A percentile compares a stretch with the other conserved stretches of the same genome.
Conservation (phyloP, 2,797 vertebrate species). For the Lindbergichthys nudifrons region DNA sequence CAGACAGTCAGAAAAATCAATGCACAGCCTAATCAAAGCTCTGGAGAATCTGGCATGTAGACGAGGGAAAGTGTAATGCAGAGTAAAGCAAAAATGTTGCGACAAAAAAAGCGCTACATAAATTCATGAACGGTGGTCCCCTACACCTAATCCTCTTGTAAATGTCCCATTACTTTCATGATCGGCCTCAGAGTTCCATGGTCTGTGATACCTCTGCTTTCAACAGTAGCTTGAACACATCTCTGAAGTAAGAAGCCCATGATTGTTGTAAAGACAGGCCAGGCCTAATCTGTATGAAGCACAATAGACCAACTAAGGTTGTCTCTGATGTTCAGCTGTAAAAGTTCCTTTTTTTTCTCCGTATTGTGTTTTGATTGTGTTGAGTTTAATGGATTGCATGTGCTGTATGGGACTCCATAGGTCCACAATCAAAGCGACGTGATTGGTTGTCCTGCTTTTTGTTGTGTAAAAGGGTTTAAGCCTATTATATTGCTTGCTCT, state of each 20-base stretch:
- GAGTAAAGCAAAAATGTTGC: slow-evolving; percentile 7
- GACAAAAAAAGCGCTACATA: background rate
- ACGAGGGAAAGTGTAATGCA: background rate
- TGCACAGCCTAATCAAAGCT: slow-evolving; percentile 26
- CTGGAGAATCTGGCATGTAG: slow-evolving; percentile 19
- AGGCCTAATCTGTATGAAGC: slow-evolving; percentile 82
- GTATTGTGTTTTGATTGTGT: slow-evolving; percentile 83
- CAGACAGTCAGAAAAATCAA: slow-evolving; percentile 43
- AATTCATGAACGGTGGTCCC: slow-evolving; percentile 9
- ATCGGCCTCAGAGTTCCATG: slow-evolving; percentile 38
- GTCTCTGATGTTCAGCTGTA: slow-evolving; percentile 82
- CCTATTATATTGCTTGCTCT: slow-evolving; percentile 83
- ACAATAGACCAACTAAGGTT: slow-evolving; percentile 83
- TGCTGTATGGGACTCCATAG: slow-evolving; percentile 81
- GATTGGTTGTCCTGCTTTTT: slow-evolving; percentile 83
- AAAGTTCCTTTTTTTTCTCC: slow-evolving; percentile 68
- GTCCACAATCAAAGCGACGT: slow-evolving; percentile 84
- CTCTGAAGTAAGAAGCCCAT: slow-evolving; percentile 73
- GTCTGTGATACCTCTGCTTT: slow-evolving; percentile 70
- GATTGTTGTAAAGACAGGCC: slow-evolving; percentile 82
- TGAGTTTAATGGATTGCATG: slow-evolving; percentile 85
- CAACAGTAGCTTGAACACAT: slow-evolving; percentile 77
- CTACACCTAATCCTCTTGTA: slow-evolving; percentile 5
- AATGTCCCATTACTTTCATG: slow-evolving; percentile 30
- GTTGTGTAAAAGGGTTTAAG: slow-evolving; percentile 79